Base-by-base conservation (phyloP, 2,888 invertebrate species). In the Encarsia formosa region DNA sequence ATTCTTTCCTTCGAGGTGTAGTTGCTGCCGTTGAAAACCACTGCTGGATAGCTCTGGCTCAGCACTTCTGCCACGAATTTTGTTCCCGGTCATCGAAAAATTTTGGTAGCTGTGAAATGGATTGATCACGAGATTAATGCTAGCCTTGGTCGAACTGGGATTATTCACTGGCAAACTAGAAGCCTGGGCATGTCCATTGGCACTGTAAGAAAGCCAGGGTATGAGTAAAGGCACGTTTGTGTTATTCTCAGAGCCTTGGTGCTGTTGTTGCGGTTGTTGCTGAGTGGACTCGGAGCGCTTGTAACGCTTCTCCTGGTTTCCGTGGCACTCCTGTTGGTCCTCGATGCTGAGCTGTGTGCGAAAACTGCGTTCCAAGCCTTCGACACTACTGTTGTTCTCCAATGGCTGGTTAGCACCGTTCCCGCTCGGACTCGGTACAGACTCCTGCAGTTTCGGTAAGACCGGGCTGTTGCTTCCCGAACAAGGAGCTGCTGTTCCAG, bases 261-360 rank as follows among this genome's bases (percentile, higher is more conserved):
- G 13, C 20, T 34, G 41, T 26, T 35, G 41, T 20, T 49, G 50
- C n/a, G 26, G 37, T 5, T 43, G 29, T n/a, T n/a, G 5, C 32
- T 32, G 19, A 26, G 26, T 20, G 20, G 49, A 31, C 46, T 35
- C 53, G 8, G 68, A 62, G 11, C 67, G 64, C 52, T 73, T 73
- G 64, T 67, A 69, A 24, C 71, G 68, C 47, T 73, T 73, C 45
- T 53, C 56, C 16, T 24, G 52, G 35, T 52, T 44, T 23, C 37
- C 42, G 31, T 31, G 22, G 37, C 48, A 26, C 26, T 53, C 45
- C 39, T 49, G 49, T 35, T 49, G 43, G 20, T 42, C 55, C 15
- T 71, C 70, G 54, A 71, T 67, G 48, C 58, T 70, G 47, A 72
- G 53, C 44, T 70, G 69, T 2, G 65, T 49, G 42, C 60, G 64